These are phyloP conservation scores for Apeira syringaria DNA, from an alignment of 2,888 invertebrate species.

Conservation along the genomic window DNA sequence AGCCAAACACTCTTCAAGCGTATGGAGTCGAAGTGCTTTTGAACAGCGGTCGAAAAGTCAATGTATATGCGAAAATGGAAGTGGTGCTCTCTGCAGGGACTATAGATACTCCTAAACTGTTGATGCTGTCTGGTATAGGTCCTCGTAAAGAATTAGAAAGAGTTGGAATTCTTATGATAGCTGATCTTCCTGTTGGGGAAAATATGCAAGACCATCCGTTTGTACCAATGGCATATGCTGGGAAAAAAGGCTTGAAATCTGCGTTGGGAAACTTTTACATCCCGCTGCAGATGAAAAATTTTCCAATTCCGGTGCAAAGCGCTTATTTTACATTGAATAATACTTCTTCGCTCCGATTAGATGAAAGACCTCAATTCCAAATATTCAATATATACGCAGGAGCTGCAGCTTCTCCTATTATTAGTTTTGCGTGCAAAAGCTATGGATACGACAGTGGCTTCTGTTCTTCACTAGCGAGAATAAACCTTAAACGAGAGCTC, in stretches of 20 bases:
- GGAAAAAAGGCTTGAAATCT: constrained; percentile 47
- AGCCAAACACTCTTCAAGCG: constrained; percentile 41
- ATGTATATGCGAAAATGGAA: constrained; percentile 54
- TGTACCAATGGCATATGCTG: constrained; percentile 47
- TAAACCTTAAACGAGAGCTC: constrained; percentile 53
- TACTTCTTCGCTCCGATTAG: constrained; percentile 16
- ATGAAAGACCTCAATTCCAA: constrained; percentile 58
- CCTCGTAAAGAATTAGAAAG: constrained; percentile 50
- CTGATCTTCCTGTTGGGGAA: constrained; percentile 65
- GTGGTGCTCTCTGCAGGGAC: constrained; percentile 65
- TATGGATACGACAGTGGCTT: constrained; percentile 30
- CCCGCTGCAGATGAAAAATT: constrained; percentile 38
- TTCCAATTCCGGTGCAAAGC: constrained; percentile 55
- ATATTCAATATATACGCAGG: constrained; percentile 59
- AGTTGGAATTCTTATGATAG: constrained; percentile 46
- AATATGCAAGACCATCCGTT: constrained; percentile 64
- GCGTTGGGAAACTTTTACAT: constrained; percentile 52
- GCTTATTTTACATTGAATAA: constrained; percentile 51
- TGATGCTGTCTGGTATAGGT: constrained; percentile 69
- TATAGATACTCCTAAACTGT: constrained; percentile 63
- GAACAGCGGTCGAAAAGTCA: constrained; percentile 39
- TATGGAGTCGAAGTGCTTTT: constrained; percentile 55
- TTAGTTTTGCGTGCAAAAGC: constrained; percentile 35
- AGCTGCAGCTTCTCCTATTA: constrained; percentile 46
- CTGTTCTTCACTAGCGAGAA: constrained; percentile 48